Evolutionary conservation across 2,888 invertebrate species (phyloP).

Genomic region (Bombylius major): DNA sequence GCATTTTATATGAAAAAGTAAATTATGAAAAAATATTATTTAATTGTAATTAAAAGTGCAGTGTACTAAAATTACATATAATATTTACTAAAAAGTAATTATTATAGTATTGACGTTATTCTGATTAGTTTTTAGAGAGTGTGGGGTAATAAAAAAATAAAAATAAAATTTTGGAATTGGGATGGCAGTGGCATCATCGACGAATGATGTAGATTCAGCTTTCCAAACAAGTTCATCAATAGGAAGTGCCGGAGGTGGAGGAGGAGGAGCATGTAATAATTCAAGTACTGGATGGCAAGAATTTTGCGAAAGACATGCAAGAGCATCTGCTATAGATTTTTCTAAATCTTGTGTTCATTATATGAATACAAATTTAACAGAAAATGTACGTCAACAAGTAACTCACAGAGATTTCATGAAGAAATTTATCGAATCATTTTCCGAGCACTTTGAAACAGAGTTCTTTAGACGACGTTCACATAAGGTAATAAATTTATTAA

Average conservation of each 20-base stretch:
- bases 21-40: no score
- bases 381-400: slow-evolving; percentile 49
- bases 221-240: slow-evolving; percentile 10
- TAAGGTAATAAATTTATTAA: slow-evolving; percentile 25
- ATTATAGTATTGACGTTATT: no score
- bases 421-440: slow-evolving; percentile 73
- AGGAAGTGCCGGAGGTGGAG: slow-evolving; percentile 12
- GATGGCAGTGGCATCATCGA: slow-evolving; percentile 19
- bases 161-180: slow-evolving; percentile 3
- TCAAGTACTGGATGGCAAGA: slow-evolving; percentile 64
- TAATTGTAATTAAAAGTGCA: no score
- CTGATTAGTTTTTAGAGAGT: no score
- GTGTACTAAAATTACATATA: no score
- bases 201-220: slow-evolving; percentile 18
- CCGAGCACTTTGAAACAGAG: slow-evolving; percentile 73
- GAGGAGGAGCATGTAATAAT: slow-evolving; percentile 20
- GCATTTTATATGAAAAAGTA: no score
- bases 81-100: no score
- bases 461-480: slow-evolving; percentile 46
- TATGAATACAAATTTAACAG: slow-evolving; percentile 55
- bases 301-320: slow-evolving; percentile 78
- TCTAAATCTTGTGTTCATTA: slow-evolving; percentile 74
- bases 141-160: neutral
- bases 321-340: slow-evolving; percentile 74
- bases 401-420: slow-evolving; percentile 68